Base-by-base conservation (phyloP, 2,797 vertebrate genomes). In the Decapterus maruadsi region DNA sequence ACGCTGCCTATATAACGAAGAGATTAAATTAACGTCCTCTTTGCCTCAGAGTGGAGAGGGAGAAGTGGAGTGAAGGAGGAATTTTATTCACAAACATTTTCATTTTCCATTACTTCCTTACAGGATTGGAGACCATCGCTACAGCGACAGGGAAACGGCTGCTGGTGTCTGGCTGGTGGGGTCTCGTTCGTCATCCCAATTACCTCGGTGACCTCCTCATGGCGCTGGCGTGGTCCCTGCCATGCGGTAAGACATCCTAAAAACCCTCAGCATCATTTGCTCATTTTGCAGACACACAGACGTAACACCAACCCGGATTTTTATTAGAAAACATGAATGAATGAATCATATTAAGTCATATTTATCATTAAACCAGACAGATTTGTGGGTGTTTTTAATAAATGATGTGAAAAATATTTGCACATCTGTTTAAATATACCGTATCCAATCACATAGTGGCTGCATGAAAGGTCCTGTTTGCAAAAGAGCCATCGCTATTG, bases 91-190 rank as follows among this genome's bases (percentile, higher is more conserved):
- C 20, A 62, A 75, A 64, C 22, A 16, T 62, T 16, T 65, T 4
- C 1, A 0, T 72, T 72, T 43, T 67, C 17, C 26, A 4, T 16
- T 1, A 20, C 57, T 77, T 77, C 14, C 51, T 78, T 64, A 16
- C 77, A 98, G 97, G 93, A 19, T 93, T 98, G 42, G 94, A 96
- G 79, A 98, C 97, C 16, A 96, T 98, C 17, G 89, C 96, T 75
- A 98, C 97, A 6, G 96, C 96, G 72, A 97, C 96, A 0, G 97
- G 97, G 60, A 96, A 96, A 66, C 91, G 93, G 12, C 93, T 98
- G 80, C 92, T 98, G 60, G 97, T 97, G 70, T 97, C 97, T 0
- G 97, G 97, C 29, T 98, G 97, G 97, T 98, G 97, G 97, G 97
- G 97, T 43, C 91, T 97, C 29, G 96, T 98, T 69, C 96, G 97